phyloP scores from a whole-genome alignment of 2,113 vertebrate species.

The Xyrauchen texanus region DNA sequence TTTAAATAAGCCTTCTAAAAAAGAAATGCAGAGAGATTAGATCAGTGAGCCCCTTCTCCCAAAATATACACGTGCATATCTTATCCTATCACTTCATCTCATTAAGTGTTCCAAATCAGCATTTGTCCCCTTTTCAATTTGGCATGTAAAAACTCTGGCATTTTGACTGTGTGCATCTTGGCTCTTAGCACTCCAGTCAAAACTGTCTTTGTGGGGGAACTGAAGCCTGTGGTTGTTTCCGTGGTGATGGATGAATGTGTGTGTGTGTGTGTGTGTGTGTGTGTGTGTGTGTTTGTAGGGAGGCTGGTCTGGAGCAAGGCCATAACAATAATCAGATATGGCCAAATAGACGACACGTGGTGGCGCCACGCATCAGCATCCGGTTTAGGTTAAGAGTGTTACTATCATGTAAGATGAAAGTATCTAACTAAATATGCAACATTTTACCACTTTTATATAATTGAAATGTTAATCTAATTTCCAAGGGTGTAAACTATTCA shows the following conservation, averaged over 20 bases:
- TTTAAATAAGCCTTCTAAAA: background rate
- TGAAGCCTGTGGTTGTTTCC: slow-evolving; percentile 74
- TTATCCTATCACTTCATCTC: slow-evolving; percentile 46
- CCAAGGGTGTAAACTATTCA: too few relatives aligned
- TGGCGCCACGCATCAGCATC: too few relatives aligned
- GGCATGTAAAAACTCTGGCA: slow-evolving; percentile 75
- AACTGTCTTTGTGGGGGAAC: slow-evolving; percentile 77
- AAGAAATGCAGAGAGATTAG: slow-evolving; percentile 11
- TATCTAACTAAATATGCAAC: too few relatives aligned
- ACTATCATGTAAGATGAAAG: too few relatives aligned
- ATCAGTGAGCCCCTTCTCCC: slow-evolving; percentile 60
- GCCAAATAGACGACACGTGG: too few relatives aligned
- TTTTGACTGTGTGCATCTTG: slow-evolving; percentile 77
- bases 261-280: slow-evolving; percentile 44
- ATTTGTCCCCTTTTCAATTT: slow-evolving; percentile 70
- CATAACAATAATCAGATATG: too few relatives aligned
- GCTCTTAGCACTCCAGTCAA: slow-evolving; percentile 74
- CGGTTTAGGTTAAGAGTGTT: too few relatives aligned
- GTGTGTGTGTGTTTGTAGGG: slow-evolving; percentile 46
- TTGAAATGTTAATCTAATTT: too few relatives aligned
- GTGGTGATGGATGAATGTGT: slow-evolving; percentile 77
- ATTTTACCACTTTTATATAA: too few relatives aligned
- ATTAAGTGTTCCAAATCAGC: slow-evolving; percentile 65
- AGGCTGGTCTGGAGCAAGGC: slow-evolving; percentile 32
- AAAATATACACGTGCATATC: slow-evolving; percentile 28